A percentile compares a stretch with the other conserved stretches of the same genome.
These are phyloP conservation scores for Zapus hudsonius DNA, from an alignment of 2,113 vertebrate genomes.

Conservation along the genomic window DNA sequence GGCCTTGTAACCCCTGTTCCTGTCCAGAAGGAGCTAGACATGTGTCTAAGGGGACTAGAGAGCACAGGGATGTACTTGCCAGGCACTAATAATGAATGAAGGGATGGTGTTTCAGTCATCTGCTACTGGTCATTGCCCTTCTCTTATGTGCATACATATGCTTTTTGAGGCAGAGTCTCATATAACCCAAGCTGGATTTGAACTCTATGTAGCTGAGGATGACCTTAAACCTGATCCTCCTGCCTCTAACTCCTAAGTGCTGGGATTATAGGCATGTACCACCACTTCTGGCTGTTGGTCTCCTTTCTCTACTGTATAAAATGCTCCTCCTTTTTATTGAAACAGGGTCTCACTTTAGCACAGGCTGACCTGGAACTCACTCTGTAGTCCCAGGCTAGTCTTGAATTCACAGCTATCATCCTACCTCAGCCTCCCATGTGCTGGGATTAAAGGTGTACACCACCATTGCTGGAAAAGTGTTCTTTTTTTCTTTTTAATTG, in stretches of 20 bases:
- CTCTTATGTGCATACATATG: too few species aligned
- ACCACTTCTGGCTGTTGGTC: not conserved
- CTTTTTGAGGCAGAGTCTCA: not conserved
- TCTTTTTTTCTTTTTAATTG: constrained; percentile 9
- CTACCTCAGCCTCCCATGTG: too few species aligned
- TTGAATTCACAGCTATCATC: too few species aligned
- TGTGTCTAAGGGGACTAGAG: not conserved
- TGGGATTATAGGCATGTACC: not conserved
- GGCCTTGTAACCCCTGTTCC: not conserved
- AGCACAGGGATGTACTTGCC: not conserved
- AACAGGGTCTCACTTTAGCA: too few species aligned
- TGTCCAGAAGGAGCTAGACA: not conserved
- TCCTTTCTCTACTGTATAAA: constrained; percentile 30
- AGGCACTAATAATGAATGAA: not conserved
- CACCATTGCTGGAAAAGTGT: too few species aligned
- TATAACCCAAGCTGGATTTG: not conserved
- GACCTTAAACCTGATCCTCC: not conserved
- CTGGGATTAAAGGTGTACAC: too few species aligned
- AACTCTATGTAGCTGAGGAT: not conserved
- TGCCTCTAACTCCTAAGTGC: not conserved
- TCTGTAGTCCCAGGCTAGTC: too few species aligned
- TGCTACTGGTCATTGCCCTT: too few species aligned
- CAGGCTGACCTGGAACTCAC: too few species aligned
- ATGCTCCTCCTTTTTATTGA: not conserved
- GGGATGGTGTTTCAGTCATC: too few species aligned